Evolutionary conservation across 1,140 invertebrate species (phyloP).

Genomic region (Lordiphosa clarofinis): DNA sequence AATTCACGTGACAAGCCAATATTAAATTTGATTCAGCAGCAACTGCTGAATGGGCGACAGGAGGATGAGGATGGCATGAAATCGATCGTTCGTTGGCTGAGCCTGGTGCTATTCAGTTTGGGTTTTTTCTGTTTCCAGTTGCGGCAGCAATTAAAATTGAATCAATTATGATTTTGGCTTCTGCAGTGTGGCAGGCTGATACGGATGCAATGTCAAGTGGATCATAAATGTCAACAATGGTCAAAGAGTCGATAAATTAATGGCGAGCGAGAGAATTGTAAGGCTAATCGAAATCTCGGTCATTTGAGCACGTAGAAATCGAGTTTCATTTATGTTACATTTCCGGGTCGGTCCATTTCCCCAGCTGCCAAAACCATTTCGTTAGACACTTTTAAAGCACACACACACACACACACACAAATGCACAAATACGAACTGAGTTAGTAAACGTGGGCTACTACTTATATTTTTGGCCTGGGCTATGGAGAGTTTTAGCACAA

Average conservation of each 20-base stretch:
- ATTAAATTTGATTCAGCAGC: constrained; percentile 67
- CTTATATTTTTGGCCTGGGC: no score
- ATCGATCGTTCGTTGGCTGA: constrained; percentile 55
- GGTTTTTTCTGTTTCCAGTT: constrained; percentile 27
- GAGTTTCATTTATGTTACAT: constrained; percentile 1
- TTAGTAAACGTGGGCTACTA: no score
- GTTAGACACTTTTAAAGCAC: constrained; percentile 3
- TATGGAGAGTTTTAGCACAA: no score
- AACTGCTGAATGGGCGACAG: not conserved
- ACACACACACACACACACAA: constrained; percentile 7
- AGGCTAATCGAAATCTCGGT: no score
- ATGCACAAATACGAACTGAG: constrained; percentile 5
- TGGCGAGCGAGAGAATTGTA: not conserved
- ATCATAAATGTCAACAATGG: constrained; percentile 23
- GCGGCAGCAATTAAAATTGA: constrained; percentile 67
- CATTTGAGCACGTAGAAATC: not conserved
- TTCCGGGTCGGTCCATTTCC: constrained; percentile 8
- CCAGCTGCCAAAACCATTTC: constrained; percentile 6
- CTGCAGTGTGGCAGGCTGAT: constrained; percentile 8
- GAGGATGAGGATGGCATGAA: constrained; percentile 39
- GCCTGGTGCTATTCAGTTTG: constrained; percentile 40
- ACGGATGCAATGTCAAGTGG: constrained; percentile 10
- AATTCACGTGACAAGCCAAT: constrained; percentile 73
- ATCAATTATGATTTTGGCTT: constrained; percentile 74
- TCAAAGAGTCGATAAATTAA: no score